Conservation (phyloP, 2,113 vertebrate species). For the Percina caprodes region DNA sequence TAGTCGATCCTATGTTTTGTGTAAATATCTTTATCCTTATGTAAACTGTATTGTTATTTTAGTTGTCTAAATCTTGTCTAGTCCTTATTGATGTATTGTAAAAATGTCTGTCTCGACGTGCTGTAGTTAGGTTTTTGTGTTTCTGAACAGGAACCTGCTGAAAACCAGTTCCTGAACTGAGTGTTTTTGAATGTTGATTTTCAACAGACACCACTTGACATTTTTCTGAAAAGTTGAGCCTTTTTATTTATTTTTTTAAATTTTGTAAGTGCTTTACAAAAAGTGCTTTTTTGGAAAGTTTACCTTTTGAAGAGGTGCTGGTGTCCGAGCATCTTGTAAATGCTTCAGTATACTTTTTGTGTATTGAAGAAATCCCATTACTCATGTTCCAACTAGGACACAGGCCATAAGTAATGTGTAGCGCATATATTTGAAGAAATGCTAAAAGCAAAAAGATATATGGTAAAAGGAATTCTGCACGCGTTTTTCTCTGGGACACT, state of each 20-base stretch:
- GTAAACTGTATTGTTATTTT: too few species aligned
- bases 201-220: too few species aligned
- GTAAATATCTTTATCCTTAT: too few species aligned
- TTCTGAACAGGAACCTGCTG: too few species aligned
- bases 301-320: neutral
- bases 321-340: neutral
- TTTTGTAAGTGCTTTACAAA: neutral
- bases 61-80: too few species aligned
- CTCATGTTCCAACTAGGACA: neutral
- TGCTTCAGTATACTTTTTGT: neutral
- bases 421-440: neutral
- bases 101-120: too few species aligned
- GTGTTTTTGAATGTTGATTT: too few species aligned
- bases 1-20: too few species aligned
- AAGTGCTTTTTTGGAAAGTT: neutral
- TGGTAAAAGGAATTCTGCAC: slow-evolving; percentile 8
- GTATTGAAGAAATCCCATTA: neutral
- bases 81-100: too few species aligned
- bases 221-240: neutral
- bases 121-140: too few species aligned
- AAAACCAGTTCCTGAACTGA: too few species aligned
- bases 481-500: slow-evolving; percentile 5
- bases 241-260: neutral
- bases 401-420: neutral
- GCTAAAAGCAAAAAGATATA: neutral